Evolutionary conservation across 2,113 vertebrate genomes (phyloP).

Genomic region (Cyphomyrus discorhynchus): DNA sequence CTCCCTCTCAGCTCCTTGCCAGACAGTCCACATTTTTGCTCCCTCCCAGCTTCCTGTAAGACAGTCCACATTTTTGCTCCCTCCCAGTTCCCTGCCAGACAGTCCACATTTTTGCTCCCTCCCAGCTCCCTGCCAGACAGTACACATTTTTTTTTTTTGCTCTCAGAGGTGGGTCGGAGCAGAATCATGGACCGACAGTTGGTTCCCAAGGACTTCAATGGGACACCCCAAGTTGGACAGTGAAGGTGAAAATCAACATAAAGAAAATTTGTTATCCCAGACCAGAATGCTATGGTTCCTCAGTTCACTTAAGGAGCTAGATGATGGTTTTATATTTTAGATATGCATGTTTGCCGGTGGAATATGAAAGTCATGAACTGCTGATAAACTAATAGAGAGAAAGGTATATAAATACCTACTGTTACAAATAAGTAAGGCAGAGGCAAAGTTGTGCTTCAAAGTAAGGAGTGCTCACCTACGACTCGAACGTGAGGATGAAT

Average conservation of each 20-base stretch:
- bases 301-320: background rate
- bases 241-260: background rate
- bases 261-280: background rate
- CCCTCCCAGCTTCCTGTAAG: too few relatives aligned
- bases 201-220: background rate
- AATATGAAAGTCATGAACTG: background rate
- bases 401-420: background rate
- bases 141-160: too few relatives aligned
- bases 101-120: too few relatives aligned
- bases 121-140: too few relatives aligned
- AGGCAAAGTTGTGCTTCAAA: background rate
- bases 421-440: background rate
- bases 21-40: too few relatives aligned
- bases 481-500: background rate
- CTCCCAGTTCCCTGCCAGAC: too few relatives aligned
- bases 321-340: background rate
- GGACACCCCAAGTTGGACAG: background rate
- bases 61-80: too few relatives aligned
- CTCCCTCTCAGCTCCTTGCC: too few relatives aligned
- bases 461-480: background rate
- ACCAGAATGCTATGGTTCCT: background rate
- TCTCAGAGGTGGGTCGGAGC: background rate
- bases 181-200: background rate
- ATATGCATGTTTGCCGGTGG: background rate
- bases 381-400: background rate